Base-by-base conservation (phyloP, 2,113 vertebrate species). In the Upupa epops region DNA sequence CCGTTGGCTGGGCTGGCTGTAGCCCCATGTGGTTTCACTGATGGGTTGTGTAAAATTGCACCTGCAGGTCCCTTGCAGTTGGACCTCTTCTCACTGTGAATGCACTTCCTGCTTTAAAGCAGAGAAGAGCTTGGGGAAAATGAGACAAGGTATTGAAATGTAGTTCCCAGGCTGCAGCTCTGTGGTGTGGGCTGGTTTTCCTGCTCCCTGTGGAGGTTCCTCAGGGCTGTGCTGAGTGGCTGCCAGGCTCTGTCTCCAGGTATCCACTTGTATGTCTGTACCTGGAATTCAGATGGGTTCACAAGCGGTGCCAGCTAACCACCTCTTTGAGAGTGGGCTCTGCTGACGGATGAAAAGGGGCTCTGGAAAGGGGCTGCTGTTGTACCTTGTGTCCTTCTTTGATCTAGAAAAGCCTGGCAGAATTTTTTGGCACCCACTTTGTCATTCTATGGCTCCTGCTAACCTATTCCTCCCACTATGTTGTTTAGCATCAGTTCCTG, bases 121-220 rank as follows among this genome's bases (percentile, higher is more conserved):
- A 66, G 73, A 56, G 56, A 77, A 90, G 77, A 80, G 34, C 51
- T 13, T 24, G 3, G 13, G 75, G 80, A 86, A 94, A 94, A 88
- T 75, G 73, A 86, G 92, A 48, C 65, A 84, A 73, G 65, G 78
- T 75, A 18, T 56, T 71, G 83, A 92, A 86, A 83, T 90, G 28
- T 40, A 78, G 69, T 24, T 88, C 31, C 87, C 14, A 32, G 68
- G 25, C 36, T 73, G 75, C 75, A 76, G 40, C 40, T 42, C 40
- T 42, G 40, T 42, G 40, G 86, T 1, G 34, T 92, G 79, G 94
- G 92, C 72, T 93, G 80, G 20, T 79, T 64, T 78, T 32, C 75
- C 56, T 63, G 1, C 0, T 70, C 72, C 56, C 45, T 6, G 3
- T 11, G 11, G 81, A 70, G 77, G 64, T 36, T 81, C 21, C 76